Base-by-base conservation (phyloP, 2,888 invertebrate species). In the Aspidapion aeneum region DNA sequence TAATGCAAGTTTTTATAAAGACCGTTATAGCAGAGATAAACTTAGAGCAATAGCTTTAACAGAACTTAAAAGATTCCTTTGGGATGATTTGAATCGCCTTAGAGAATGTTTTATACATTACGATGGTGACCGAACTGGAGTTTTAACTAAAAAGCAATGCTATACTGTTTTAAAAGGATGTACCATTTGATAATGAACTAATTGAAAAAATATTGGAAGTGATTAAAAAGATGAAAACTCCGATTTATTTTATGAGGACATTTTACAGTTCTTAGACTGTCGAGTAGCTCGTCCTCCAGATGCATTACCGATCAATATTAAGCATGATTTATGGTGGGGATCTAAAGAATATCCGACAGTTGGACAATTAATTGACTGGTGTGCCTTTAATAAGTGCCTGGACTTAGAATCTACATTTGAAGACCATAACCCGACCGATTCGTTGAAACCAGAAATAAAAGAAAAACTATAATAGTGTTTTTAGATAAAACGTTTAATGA, bases 131-230 rank as follows among this genome's bases (percentile, higher is more conserved):
- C 83, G 83, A 63, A 79, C 81, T 3, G 89, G 90, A 16, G 84
- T 81, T 66, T 75, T 93, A 35, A 71, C 85, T 0, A 80, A 82
- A 63, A 78, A 83, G 0, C 84, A 87, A 18, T 74, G 91, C 21
- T 84, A 89, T 35, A 87, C 87, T 18, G 80, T 89, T 19, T 76
- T 93, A 55, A 84, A 87, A 35, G 91, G 89, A 0, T 87, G 88
- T 65, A 66, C 92, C 93, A 0, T 77, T 93, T 3, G 86, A 86
- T 68, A 76, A 80, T 17, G 87, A 90, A 65, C 80, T 93, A 0
- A 79, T 91, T 69, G 85, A 89, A 66, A 87, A 88, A 65, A 85
- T 92, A 81, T 79, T 93, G 55, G 80, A 85, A 71, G 85, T 87
- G 90, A 80, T 62, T 75, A 78, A 54, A 73, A 73, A 61, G n/a